phyloP scores from a whole-genome alignment of 2,888 invertebrate species.

The Megalurothrips usitatus region DNA sequence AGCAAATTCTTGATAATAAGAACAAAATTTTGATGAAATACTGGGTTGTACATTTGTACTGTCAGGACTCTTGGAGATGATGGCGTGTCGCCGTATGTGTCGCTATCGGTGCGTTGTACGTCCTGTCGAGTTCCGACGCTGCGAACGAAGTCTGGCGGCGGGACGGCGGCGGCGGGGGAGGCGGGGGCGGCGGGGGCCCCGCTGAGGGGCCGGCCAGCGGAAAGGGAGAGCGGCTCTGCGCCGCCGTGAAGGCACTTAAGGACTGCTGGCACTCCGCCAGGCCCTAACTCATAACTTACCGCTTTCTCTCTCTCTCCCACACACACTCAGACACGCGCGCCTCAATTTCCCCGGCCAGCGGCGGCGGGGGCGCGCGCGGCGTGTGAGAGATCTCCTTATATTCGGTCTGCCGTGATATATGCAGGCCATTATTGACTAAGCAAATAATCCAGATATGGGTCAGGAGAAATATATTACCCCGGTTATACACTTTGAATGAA shows the following conservation, averaged over 20 bases:
- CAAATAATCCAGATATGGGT: slow-evolving; percentile 6
- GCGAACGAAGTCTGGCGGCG: too few relatives aligned
- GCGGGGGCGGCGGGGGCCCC: background rate
- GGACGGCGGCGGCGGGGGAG: background rate
- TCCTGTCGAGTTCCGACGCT: background rate
- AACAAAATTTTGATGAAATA: too few relatives aligned
- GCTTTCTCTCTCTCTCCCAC: background rate
- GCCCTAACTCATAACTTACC: background rate
- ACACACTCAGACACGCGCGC: background rate
- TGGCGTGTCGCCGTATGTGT: too few relatives aligned
- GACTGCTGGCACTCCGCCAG: background rate
- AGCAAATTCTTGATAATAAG: too few relatives aligned
- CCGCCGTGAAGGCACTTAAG: background rate
- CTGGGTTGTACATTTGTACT: too few relatives aligned
- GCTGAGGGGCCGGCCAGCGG: background rate
- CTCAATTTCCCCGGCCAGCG: background rate
- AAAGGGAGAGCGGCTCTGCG: background rate
- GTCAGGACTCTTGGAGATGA: too few relatives aligned
- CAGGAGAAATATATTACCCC: background rate
- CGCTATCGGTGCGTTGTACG: too few relatives aligned
- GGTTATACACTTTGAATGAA: background rate
- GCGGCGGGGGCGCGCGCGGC: too few relatives aligned
- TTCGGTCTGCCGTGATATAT: background rate
- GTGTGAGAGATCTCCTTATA: background rate
- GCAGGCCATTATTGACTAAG: background rate